These are phyloP conservation scores for Phoeniculus purpureus DNA, from an alignment of 2,797 vertebrate genomes.

Conservation along the genomic window DNA sequence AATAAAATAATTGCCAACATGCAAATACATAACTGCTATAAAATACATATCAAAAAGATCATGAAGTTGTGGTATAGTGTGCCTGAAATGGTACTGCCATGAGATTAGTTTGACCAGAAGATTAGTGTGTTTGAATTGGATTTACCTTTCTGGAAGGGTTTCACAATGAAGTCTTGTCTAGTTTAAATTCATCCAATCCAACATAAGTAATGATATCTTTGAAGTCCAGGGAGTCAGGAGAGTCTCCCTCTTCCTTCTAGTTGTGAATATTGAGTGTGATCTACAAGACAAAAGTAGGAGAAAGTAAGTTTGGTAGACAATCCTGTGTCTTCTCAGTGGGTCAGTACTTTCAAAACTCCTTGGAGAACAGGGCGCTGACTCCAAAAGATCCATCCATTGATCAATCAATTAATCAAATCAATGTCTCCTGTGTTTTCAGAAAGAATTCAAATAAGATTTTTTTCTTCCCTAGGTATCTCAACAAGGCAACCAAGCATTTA, in stretches of 20 bases:
- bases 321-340: background rate
- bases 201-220: background rate
- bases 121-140: background rate
- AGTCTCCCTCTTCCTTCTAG: constrained; percentile 3
- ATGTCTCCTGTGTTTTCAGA: background rate
- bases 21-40: background rate
- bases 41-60: background rate
- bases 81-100: background rate
- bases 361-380: background rate
- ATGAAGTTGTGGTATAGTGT: fast-evolving
- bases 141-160: background rate
- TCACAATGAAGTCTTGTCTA: background rate
- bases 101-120: background rate
- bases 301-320: background rate
- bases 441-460: background rate
- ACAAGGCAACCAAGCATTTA: background rate
- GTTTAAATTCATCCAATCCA: constrained; percentile 42
- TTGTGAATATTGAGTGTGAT: background rate
- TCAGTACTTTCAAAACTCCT: background rate
- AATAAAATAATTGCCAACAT: background rate
- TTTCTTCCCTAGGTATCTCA: background rate
- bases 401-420: fast-evolving
- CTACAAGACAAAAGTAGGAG: background rate
- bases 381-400: background rate
- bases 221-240: background rate